Percentiles rank a stretch among this genome's conserved stretches.
phyloP scores from a whole-genome alignment of 64 coral and sea anemone species.

The Pachyseris speciosa region DNA sequence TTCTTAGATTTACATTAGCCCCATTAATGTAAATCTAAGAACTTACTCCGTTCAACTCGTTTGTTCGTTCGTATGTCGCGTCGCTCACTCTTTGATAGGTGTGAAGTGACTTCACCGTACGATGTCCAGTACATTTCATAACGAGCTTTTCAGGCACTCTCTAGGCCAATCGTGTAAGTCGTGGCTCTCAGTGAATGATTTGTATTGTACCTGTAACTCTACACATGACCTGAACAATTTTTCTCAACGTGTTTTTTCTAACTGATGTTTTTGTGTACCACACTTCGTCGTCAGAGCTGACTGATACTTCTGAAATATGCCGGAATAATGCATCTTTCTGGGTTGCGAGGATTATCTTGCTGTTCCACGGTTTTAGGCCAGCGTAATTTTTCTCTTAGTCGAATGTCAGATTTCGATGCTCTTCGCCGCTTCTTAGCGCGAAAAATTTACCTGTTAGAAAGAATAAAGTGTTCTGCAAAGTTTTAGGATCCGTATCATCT shows the following conservation, averaged over 20 bases:
- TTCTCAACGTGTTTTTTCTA: constrained; percentile 41
- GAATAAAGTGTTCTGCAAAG: constrained; percentile 48
- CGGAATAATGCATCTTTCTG: constrained; percentile 61
- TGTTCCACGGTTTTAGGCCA: constrained; percentile 56
- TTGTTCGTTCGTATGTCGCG: too few species aligned
- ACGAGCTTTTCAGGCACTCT: constrained; percentile 54
- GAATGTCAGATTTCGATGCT: constrained; percentile 46
- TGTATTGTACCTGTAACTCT: constrained; percentile 46
- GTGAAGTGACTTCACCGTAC: constrained; percentile 8
- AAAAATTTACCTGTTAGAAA: constrained; percentile 48
- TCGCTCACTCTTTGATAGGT: constrained; percentile 31
- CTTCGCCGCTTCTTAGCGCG: constrained; percentile 33
- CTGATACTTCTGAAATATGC: constrained; percentile 61
- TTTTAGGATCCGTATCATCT: constrained; percentile 55
- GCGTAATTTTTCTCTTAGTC: constrained; percentile 54
- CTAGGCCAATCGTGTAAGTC: constrained; percentile 26
- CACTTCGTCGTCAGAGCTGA: constrained; percentile 43
- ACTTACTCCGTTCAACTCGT: too few species aligned
- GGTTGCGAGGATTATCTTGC: constrained; percentile 50
- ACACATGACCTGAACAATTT: constrained; percentile 39
- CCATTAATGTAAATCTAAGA: too few species aligned
- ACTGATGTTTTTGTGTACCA: constrained; percentile 42
- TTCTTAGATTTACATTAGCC: too few species aligned
- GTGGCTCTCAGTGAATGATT: constrained; percentile 47
- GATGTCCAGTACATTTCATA: constrained; percentile 32